These are phyloP conservation scores for Thymelicus acteon DNA, from an alignment of 2,888 invertebrate genomes.

Conservation along the genomic window DNA sequence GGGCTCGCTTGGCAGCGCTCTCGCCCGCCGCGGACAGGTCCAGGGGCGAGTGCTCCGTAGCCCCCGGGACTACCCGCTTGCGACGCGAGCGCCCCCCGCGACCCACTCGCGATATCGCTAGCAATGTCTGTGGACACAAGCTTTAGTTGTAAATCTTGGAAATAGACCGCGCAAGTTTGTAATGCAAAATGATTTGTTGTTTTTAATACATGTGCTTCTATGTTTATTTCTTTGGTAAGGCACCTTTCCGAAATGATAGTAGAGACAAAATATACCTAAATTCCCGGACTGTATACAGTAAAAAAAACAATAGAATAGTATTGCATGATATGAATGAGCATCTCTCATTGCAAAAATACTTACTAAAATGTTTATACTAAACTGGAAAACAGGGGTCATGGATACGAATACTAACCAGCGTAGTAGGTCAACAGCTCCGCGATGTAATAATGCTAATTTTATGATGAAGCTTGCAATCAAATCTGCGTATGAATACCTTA, in stretches of 20 bases:
- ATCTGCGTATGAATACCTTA: conserved; percentile 1
- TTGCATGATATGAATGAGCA: no score
- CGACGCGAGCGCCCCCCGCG: conserved; percentile 71
- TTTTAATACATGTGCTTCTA: no score
- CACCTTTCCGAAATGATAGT: no score
- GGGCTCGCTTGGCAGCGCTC: conserved; percentile 73
- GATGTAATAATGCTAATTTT: conserved; percentile 7
- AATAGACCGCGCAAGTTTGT: no score
- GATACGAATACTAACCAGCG: neutral
- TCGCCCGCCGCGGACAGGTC: conserved; percentile 77
- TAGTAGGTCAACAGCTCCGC: neutral
- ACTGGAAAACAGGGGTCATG: neutral
- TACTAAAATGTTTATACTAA: no score
- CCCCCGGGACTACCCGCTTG: conserved; percentile 60
- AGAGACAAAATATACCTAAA: no score
- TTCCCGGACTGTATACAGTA: neutral
- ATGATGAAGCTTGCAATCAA: conserved; percentile 11
- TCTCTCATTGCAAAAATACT: no score
- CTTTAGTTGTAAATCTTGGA: neutral
- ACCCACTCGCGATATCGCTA: conserved; percentile 74
- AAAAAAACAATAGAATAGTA: neutral
- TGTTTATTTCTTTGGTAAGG: no score
- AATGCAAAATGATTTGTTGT: no score
- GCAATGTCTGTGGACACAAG: conserved; percentile 59
- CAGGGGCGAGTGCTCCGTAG: conserved; percentile 72